Percentiles rank a stretch among this genome's conserved stretches.
Evolutionary conservation across 1,140 invertebrate genomes (phyloP).

Genomic region (Lepeophtheirus salmonis): DNA sequence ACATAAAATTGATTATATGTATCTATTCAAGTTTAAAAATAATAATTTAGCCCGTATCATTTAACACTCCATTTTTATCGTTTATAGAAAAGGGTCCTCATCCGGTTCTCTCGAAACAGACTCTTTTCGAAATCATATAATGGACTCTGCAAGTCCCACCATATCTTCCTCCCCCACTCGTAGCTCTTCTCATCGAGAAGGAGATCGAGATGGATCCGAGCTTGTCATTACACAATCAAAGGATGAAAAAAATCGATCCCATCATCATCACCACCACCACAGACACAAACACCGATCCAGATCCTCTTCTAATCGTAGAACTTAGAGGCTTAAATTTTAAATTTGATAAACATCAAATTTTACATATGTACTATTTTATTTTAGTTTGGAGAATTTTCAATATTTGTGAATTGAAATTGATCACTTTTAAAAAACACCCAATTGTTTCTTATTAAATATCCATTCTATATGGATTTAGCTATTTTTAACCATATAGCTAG

Average conservation of each 20-base stretch:
- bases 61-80: not conserved
- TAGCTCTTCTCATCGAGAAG: not conserved
- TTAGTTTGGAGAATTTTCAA: too few species aligned
- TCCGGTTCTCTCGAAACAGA: not conserved
- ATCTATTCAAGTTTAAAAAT: not conserved
- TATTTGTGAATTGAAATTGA: too few species aligned
- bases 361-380: too few species aligned
- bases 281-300: constrained; percentile 10
- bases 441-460: too few species aligned
- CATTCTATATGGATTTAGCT: too few species aligned
- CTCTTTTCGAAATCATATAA: constrained; percentile 3
- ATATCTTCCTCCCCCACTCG: not conserved
- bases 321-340: too few species aligned
- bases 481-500: too few species aligned
- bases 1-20: too few species aligned
- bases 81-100: constrained; percentile 1
- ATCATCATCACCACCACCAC: constrained; percentile 11
- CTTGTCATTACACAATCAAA: constrained; percentile 8
- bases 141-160: not conserved
- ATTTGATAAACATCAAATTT: too few species aligned
- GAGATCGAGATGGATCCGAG: constrained; percentile 6
- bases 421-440: too few species aligned
- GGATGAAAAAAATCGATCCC: not conserved
- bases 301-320: not conserved
- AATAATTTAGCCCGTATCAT: not conserved